Conservation (phyloP, 1,140 invertebrate genomes). For the Cataglyphis hispanica region DNA sequence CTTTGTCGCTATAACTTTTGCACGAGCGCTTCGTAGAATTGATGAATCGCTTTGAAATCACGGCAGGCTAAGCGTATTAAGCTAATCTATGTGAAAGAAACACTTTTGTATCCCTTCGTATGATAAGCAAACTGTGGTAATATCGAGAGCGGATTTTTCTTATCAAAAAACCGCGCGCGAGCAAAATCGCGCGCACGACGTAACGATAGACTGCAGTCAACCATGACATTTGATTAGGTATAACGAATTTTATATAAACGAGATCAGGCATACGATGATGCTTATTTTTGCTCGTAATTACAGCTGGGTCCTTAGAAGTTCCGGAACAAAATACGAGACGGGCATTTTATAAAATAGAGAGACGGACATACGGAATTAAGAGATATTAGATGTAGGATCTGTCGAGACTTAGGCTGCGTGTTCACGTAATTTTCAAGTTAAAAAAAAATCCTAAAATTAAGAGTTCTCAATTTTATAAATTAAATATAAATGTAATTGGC, state of each 20-base stretch:
- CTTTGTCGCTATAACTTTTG: constrained; percentile 41
- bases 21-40: neutral
- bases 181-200: constrained; percentile 2
- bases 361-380: neutral
- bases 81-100: constrained; percentile 14
- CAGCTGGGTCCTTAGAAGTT: constrained; percentile 11
- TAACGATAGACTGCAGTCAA: constrained; percentile 64
- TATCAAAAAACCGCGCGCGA: constrained; percentile 39
- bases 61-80: neutral
- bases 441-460: neutral
- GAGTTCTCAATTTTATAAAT: neutral
- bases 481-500: neutral
- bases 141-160: constrained; percentile 29
- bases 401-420: neutral
- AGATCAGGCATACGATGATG: constrained; percentile 19
- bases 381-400: constrained; percentile 3
- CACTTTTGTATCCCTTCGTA: constrained; percentile 8
- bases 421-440: constrained; percentile 10
- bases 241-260: constrained; percentile 69
- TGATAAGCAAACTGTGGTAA: constrained; percentile 32
- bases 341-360: constrained; percentile 28
- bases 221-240: constrained; percentile 70
- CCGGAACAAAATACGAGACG: neutral
- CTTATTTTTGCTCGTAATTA: constrained; percentile 66
- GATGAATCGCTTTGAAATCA: constrained; percentile 11